Evolutionary conservation across 1,140 invertebrate genomes (phyloP), one percentile per base, ranked within the genome.

Genomic region (Papilio machaon): DNA sequence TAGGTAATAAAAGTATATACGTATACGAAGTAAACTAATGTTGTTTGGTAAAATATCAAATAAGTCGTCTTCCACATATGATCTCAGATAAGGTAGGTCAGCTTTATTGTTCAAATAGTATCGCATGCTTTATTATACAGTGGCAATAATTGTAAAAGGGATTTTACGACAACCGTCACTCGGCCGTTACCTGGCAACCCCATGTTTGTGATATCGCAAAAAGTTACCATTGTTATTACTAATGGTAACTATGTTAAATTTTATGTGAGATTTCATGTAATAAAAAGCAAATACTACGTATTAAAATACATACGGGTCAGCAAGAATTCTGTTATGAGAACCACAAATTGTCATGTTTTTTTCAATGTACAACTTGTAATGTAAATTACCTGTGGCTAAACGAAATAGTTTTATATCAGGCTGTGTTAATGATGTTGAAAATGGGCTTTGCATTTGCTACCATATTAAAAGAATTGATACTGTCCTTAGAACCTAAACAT

Each of bases 71-170:
- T 67, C 23, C 23, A 67, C 30, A 64, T 64, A 64, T 70, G 11
- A 38, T 70, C 30, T 70, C 4, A 38, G 64, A 70, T 70, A 70
- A 70, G 23, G 64, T 13, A 38, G 64, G 64, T 70, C 64, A 19
- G 77, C 73, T 82, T 76, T 73, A 19, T 73, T 74, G 80, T 58
- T 80, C 73, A 74, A 81, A 81, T 81, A 83, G 79, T 81, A 79
- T 81, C 23, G 73, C 54, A 80, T 84, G 78, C 81, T 79, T 81
- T 84, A 84, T 84, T 79, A 84, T 80, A 79, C 58, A 78, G 52
- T 54, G 73, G 58, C 58, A 83, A 84, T 85, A 84, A 85, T 85
- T 85, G 84, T 84, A 81, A 85, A 82, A 81, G 80, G 78, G 82
- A 83, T 85, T 85, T 85, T 82, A 84, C 81, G 79, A 64, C 46